Conservation (phyloP, 2,797 vertebrate genomes). For the Nothura maculosa region DNA sequence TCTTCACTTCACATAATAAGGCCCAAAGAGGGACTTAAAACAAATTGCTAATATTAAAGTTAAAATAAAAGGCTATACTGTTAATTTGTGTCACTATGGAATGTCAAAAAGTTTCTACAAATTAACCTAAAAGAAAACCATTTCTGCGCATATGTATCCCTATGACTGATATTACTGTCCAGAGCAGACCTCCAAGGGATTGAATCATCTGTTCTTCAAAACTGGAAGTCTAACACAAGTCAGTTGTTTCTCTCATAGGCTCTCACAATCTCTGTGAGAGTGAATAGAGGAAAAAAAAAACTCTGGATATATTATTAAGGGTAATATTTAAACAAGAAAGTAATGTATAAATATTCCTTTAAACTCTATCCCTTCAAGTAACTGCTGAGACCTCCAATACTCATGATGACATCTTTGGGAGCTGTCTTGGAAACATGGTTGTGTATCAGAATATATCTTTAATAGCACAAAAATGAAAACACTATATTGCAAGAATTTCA, state of each 20-base stretch:
- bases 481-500: background rate
- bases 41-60: background rate
- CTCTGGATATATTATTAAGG: background rate
- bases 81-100: background rate
- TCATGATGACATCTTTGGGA: constrained; percentile 23
- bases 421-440: background rate
- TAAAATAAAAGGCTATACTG: background rate
- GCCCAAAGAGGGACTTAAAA: background rate
- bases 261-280: background rate
- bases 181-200: background rate
- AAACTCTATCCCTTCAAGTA: background rate
- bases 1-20: background rate
- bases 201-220: background rate
- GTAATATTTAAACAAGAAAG: constrained; percentile 25
- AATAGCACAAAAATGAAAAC: background rate
- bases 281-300: background rate
- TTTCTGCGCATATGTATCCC: background rate
- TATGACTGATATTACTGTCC: background rate
- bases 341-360: background rate
- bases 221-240: background rate
- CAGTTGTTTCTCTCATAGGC: background rate
- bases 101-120: background rate
- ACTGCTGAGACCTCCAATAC: constrained; percentile 12
- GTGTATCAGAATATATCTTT: background rate
- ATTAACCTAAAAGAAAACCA: background rate